Evolutionary conservation across 2,888 invertebrate genomes (phyloP).

Genomic region (Lydus trimaculatus): DNA sequence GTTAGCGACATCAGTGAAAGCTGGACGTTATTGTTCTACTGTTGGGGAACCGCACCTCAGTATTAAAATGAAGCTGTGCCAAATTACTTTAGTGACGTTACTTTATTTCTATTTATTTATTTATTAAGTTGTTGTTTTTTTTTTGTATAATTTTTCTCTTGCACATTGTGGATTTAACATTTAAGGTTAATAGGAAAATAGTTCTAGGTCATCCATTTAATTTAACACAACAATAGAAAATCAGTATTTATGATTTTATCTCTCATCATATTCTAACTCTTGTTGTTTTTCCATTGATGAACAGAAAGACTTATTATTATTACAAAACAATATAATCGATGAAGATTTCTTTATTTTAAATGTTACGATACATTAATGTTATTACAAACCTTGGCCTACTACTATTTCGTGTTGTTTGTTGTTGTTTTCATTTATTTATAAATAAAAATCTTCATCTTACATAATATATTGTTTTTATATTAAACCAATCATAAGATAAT

Average conservation of each 20-base stretch:
- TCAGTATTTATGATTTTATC: neutral
- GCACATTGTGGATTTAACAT: neutral
- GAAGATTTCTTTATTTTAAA: neutral
- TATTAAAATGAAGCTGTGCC: no score
- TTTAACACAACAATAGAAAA: slow-evolving; percentile 2
- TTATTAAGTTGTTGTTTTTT: neutral
- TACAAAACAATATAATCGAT: slow-evolving; percentile 1
- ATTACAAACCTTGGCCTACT: slow-evolving; percentile 5
- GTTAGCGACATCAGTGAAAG: no score
- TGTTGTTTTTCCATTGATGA: neutral
- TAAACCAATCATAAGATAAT: neutral
- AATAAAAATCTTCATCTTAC: neutral
- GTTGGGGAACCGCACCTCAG: no score
- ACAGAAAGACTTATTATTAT: neutral
- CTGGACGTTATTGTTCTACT: no score
- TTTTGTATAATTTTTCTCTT: neutral
- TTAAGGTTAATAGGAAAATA: neutral
- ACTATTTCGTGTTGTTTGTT: slow-evolving; percentile 3
- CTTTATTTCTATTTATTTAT: neutral
- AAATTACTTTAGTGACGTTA: no score
- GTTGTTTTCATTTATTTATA: neutral
- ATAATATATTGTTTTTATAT: neutral
- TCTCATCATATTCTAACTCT: neutral
- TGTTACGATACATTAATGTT: neutral
- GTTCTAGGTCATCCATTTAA: neutral